Evolutionary conservation across 2,797 vertebrate genomes (phyloP).

Genomic region (Malurus splendens): DNA sequence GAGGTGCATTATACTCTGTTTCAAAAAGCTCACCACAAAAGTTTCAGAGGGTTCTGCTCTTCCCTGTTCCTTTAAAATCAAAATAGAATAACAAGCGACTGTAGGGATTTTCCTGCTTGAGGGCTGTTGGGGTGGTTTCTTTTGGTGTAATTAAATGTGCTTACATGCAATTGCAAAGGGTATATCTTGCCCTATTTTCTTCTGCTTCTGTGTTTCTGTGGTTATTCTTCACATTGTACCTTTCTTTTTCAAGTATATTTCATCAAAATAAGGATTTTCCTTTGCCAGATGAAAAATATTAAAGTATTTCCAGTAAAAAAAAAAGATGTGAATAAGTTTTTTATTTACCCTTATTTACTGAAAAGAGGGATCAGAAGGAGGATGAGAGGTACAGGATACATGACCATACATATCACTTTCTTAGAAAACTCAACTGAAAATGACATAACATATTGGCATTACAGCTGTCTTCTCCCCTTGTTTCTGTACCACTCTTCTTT

Average conservation of each 20-base stretch:
- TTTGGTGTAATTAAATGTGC: background rate
- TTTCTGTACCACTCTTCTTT: background rate
- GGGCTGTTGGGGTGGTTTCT: rapidly evolving
- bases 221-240: background rate
- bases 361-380: background rate
- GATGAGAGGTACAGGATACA: background rate
- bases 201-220: background rate
- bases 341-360: background rate
- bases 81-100: background rate
- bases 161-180: background rate
- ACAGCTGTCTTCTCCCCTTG: background rate
- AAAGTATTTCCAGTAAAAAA: background rate
- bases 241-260: background rate
- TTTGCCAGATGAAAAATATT: background rate
- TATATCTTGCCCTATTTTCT: background rate
- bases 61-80: background rate
- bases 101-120: background rate
- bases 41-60: background rate
- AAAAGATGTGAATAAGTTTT: background rate
- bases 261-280: background rate
- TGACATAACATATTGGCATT: background rate
- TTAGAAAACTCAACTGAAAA: background rate
- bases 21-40: background rate
- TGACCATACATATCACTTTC: background rate
- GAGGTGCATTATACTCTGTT: background rate